phyloP scores from a whole-genome alignment of 2,888 invertebrate genomes.

The Germaria angustata region DNA sequence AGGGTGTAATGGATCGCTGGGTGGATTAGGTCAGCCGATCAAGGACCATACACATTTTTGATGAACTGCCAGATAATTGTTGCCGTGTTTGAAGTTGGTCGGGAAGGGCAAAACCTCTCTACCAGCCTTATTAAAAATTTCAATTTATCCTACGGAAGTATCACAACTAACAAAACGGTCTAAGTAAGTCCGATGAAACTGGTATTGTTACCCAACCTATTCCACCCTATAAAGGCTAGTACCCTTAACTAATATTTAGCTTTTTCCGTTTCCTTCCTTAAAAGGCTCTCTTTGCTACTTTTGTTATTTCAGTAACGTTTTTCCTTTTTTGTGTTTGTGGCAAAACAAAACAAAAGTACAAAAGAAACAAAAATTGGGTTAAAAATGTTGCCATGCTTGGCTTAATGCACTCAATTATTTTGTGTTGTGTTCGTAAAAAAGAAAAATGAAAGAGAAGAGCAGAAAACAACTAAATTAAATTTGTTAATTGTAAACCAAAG shows the following conservation, averaged over 20 bases:
- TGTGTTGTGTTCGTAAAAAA: constrained; percentile 33
- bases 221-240: neutral
- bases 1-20: too few relatives aligned
- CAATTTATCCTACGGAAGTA: too few relatives aligned
- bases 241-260: neutral
- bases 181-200: too few relatives aligned
- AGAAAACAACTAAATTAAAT: constrained; percentile 57
- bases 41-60: too few relatives aligned
- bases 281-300: neutral
- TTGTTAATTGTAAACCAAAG: constrained; percentile 66
- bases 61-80: too few relatives aligned
- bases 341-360: neutral
- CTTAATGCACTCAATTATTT: constrained; percentile 62
- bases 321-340: neutral
- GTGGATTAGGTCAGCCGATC: too few relatives aligned
- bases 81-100: too few relatives aligned
- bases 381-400: constrained; percentile 61
- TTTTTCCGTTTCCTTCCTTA: neutral
- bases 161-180: too few relatives aligned
- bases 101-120: too few relatives aligned
- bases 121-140: too few relatives aligned
- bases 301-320: neutral
- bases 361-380: constrained; percentile 56
- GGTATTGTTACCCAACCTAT: neutral
- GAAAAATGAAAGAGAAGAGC: neutral